Base-by-base conservation (phyloP, 2,113 vertebrate genomes). In the Brachirus orientalis region DNA sequence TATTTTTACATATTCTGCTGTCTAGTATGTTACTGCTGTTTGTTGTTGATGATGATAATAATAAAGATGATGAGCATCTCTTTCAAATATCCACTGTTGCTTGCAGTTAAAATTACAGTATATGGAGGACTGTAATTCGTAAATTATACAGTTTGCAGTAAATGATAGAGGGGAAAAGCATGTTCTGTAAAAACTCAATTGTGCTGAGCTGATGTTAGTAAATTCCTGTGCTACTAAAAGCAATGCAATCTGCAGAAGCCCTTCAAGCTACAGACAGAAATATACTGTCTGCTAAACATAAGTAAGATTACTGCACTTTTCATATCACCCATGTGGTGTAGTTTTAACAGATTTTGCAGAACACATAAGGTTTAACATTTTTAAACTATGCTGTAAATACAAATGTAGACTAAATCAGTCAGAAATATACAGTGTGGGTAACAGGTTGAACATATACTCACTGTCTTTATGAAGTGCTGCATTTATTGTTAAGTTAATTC, bases 391-490 rank as follows among this genome's bases (percentile, higher is more conserved):
- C n/a, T n/a, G n/a, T 6, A 28, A 28, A 28, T 28, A 28, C 28
- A 28, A 3, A 28, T 28, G 28, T 28, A 28, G 28, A 3, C 28
- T 28, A 28, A 28, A 28, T 28, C 28, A 28, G 28, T 28, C 20
- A 19, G 4, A 59, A 51, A 20, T 11, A 19, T 19, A 22, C 2
- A 40, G 8, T 3, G 43, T 6, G n/a, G 8, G 8, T 45, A 3
- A 56, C 37, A 47, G 20, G 13, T 7, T n/a, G 8, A n/a, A 40
- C 38, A 40, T 38, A 16, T 54, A n/a, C 88, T 73, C 47, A 92
- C 93, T 88, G 1, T 90, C 80, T 80, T 88, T 91, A 72, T 89
- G 53, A 63, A 92, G 17, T 22, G 92, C 91, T 63, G 93, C 92
- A 61, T 88, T 86, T 66, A 93, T 79, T 38, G 87, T 87, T 0